Evolutionary conservation across 2,888 invertebrate genomes (phyloP), one percentile per base, ranked within the genome.

Genomic region (Aleiodes leptofemur): DNA sequence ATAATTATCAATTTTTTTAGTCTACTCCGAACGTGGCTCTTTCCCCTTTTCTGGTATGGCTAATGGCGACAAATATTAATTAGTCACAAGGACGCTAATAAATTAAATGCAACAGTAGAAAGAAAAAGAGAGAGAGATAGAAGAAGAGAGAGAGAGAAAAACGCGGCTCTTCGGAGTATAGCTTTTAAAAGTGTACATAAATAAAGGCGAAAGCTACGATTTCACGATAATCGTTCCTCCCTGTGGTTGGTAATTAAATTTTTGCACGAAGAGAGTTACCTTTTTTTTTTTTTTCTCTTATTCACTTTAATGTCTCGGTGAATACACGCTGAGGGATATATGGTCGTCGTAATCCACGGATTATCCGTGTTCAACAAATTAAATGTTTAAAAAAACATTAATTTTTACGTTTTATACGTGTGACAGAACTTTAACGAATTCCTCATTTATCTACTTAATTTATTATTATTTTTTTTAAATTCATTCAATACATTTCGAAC

Each of bases 11-110:
- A 23, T 23, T 38, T 71, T 71, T 57, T 56, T 9, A 23, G 16
- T 13, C 2, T 51, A 13, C n/a, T 14, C 3, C 31, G 53, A 57
- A 43, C 59, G 29, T 38, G 43, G 43, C 43, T 43, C n/a, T 38
- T 68, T 48, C 31, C 34, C 51, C 14, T 56, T 43, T 56, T 9
- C 53, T 56, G 76, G 80, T 79, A 77, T 61, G 61, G 61, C 38
- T 84, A 84, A 86, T 84, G 85, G 86, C 85, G 86, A 87, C 86
- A 87, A 88, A 86, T 88, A 88, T 87, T 88, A 88, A 88, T 88
- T 87, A 86, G 85, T 80, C 79, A 70, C 78, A 79, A 84, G 82
- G 82, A 81, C 79, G 73, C 55, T 74, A 68, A 82, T 84, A 81
- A 83, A 85, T 75, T 73, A 31, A 43, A 56, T 68, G 74, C 53